These are phyloP conservation scores for Lasioglossum calceatum DNA, from an alignment of 2,888 invertebrate species.

Conservation along the genomic window DNA sequence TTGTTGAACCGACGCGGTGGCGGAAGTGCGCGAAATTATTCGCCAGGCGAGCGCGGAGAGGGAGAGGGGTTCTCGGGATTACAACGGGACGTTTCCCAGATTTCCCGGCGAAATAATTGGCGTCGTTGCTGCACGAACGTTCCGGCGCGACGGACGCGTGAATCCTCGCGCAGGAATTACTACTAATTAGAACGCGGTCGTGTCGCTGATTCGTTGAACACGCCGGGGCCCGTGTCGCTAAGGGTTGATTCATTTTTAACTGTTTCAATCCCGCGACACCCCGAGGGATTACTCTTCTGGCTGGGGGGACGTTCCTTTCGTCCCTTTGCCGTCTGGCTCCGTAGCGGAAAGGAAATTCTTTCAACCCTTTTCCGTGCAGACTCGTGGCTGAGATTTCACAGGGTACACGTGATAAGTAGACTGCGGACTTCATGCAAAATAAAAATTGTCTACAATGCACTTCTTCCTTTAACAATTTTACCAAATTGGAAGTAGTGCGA, in stretches of 20 bases:
- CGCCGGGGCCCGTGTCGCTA: background rate
- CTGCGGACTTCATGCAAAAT: background rate
- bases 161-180: slow-evolving; percentile 13
- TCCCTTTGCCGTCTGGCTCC: background rate
- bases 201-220: slow-evolving; percentile 22
- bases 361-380: too few relatives aligned
- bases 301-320: slow-evolving; percentile 1
- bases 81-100: slow-evolving; percentile 18
- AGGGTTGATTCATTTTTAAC: slow-evolving; percentile 33
- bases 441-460: background rate
- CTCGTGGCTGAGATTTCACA: background rate
- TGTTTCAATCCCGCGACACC: slow-evolving; percentile 26
- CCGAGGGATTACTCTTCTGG: slow-evolving; percentile 5
- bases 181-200: slow-evolving; percentile 43
- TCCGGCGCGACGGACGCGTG: background rate
- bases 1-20: slow-evolving; percentile 18
- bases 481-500: too few relatives aligned
- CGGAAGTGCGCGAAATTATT: slow-evolving; percentile 35
- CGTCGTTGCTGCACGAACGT: slow-evolving; percentile 1
- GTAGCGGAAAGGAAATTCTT: too few relatives aligned
- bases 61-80: slow-evolving; percentile 8
- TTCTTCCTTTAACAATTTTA: background rate
- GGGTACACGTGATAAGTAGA: background rate
- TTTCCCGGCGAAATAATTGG: slow-evolving; percentile 28
- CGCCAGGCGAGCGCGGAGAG: background rate